phyloP scores from a whole-genome alignment of 2,797 vertebrate species.

The Bryconaethiops microstoma region DNA sequence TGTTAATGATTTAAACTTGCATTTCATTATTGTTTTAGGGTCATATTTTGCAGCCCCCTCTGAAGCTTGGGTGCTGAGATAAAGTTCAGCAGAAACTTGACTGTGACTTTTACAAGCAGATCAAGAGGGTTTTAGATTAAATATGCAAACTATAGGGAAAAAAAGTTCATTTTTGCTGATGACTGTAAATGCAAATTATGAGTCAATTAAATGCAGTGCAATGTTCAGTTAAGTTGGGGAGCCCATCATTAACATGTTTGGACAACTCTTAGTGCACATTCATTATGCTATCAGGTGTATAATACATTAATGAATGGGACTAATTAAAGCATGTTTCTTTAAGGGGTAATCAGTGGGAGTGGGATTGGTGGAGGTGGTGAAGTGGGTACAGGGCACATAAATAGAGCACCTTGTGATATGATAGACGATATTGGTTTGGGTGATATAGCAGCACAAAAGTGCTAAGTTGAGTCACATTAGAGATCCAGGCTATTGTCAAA shows the following conservation, averaged over 20 bases:
- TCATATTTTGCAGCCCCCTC: slow-evolving; percentile 43
- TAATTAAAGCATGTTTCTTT: slow-evolving; percentile 47
- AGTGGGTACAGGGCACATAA: slow-evolving; percentile 13
- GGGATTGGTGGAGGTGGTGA: background rate
- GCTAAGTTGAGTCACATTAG: background rate
- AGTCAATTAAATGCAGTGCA: slow-evolving; percentile 58
- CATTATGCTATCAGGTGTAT: slow-evolving; percentile 47
- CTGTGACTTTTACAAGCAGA: slow-evolving; percentile 72
- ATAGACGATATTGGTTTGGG: background rate
- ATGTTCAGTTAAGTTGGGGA: slow-evolving; percentile 58
- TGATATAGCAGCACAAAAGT: background rate
- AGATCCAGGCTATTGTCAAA: background rate
- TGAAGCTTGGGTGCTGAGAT: slow-evolving; percentile 67
- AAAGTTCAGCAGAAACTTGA: slow-evolving; percentile 75
- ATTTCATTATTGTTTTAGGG: slow-evolving; percentile 73
- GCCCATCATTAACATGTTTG: slow-evolving; percentile 56
- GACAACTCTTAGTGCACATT: slow-evolving; percentile 39
- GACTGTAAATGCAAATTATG: slow-evolving; percentile 61
- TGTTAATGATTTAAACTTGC: slow-evolving; percentile 59
- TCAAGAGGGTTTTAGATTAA: slow-evolving; percentile 73
- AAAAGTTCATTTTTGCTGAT: slow-evolving; percentile 58
- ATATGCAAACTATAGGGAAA: slow-evolving; percentile 78
- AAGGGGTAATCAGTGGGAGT: slow-evolving; percentile 19
- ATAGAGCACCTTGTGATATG: slow-evolving; percentile 24
- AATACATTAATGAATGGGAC: slow-evolving; percentile 53